Evolutionary conservation across 2,113 vertebrate species (phyloP).

Genomic region (Macroglossus sobrinus): DNA sequence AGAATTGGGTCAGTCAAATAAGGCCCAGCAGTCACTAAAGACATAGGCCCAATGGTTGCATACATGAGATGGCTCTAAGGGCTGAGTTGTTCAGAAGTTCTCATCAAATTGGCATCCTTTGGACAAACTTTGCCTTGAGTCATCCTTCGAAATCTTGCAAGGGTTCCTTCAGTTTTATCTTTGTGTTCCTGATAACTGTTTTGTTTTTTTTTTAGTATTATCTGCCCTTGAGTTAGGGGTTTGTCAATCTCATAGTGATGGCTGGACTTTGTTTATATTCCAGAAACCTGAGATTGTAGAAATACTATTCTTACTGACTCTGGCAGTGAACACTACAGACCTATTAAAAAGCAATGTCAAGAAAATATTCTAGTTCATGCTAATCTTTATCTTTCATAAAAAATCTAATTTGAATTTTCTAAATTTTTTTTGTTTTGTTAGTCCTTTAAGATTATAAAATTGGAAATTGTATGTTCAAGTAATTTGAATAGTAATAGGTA

Average conservation of each 20-base stretch:
- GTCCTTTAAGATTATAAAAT: background rate
- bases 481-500: background rate
- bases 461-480: background rate
- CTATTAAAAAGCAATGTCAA: background rate
- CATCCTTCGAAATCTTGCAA: background rate
- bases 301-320: background rate
- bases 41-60: background rate
- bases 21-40: background rate
- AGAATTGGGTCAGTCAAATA: background rate
- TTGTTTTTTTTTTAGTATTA: background rate
- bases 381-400: background rate
- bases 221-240: background rate
- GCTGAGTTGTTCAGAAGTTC: background rate
- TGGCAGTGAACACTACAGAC: background rate
- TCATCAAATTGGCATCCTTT: background rate
- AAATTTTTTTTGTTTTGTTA: background rate
- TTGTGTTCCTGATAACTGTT: background rate
- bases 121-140: background rate
- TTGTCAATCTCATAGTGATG: background rate
- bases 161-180: background rate
- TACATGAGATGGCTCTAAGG: background rate
- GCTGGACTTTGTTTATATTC: background rate
- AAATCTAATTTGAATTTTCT: background rate
- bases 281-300: background rate
- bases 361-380: background rate